phyloP scores from a whole-genome alignment of 2,797 vertebrate genomes.

The Enteromius radiatus region DNA sequence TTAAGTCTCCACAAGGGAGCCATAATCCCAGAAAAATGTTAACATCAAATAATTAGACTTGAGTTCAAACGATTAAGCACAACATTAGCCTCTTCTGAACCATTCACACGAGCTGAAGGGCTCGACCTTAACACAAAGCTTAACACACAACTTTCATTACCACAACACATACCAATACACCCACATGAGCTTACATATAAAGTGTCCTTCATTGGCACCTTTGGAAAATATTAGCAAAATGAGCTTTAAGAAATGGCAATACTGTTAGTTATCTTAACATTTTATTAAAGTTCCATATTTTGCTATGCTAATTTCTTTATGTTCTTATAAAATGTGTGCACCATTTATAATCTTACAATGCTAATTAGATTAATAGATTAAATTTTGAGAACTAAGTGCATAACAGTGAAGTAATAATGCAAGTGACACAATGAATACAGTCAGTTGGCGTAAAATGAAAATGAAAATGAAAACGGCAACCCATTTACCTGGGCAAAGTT shows the following conservation, averaged over 20 bases:
- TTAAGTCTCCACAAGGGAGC: slow-evolving; percentile 32
- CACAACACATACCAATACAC: neutral
- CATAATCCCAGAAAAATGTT: slow-evolving; percentile 25
- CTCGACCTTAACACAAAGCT: neutral
- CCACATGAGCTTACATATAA: neutral
- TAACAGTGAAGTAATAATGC: neutral
- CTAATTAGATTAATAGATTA: neutral
- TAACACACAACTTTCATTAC: neutral
- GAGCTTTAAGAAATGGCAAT: neutral
- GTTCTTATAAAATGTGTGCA: neutral
- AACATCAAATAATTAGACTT: slow-evolving; percentile 43
- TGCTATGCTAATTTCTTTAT: neutral
- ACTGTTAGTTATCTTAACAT: neutral
- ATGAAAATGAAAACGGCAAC: too few relatives aligned
- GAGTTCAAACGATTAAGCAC: slow-evolving; percentile 31
- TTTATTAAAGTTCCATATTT: neutral
- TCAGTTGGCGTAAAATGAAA: neutral
- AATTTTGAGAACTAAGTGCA: neutral
- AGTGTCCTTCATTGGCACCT: neutral
- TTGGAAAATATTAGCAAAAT: neutral
- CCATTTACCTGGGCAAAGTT: too few relatives aligned
- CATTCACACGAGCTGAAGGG: neutral
- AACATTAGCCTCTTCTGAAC: slow-evolving; percentile 21
- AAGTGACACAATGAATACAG: neutral
- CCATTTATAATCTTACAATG: neutral